Base-by-base conservation (phyloP, 1,140 invertebrate species). In the Liolophura sinensis region DNA sequence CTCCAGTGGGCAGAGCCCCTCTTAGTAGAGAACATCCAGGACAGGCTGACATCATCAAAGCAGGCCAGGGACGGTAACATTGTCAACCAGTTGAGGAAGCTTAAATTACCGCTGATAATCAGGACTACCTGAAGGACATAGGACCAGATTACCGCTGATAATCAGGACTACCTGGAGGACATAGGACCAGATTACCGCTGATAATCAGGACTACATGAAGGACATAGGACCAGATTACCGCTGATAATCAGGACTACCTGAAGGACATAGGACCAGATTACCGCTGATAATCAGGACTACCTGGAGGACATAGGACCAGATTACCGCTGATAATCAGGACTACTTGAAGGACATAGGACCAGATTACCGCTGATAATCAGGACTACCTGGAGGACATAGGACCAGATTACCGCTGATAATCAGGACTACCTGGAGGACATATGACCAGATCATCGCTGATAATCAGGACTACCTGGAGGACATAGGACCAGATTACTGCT, bases 41-140 rank as follows among this genome's bases (percentile, higher is more conserved):
- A 63, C 4, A 80, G 61, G 52, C 73, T 77, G n/a, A 62, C 62
- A 74, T 86, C 85, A 74, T 86, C 85, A 77, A 85, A 85, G 65
- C 83, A 84, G 0, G 82, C 81, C 20, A 86, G 66, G 60, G 74
- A 75, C 7, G 85, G 85, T 18, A 84, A 59, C 25, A 86, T 86
- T 1, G 85, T 86, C 57, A 86, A 69, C 85, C 85, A 86, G 72
- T 86, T 86, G 11, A 86, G 75, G 70, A 86, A 86, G 69, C 84
- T 85, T n/a, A 86, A 70, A 69, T 86, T 86, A 1, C 85, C 85
- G 76, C 84, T 85, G 48, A 84, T 82, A 55, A 86, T 86, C 27
- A 86, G 68, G 18, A 84, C 71, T n/a, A 82, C 76, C 84, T 86
- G 69, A 14, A 72, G 71, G 59, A 67, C 20, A 46, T 18, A 59